A percentile compares a stretch with the other conserved stretches of the same genome.
Evolutionary conservation across 2,113 vertebrate species (phyloP).

Genomic region (Elachura formosa): DNA sequence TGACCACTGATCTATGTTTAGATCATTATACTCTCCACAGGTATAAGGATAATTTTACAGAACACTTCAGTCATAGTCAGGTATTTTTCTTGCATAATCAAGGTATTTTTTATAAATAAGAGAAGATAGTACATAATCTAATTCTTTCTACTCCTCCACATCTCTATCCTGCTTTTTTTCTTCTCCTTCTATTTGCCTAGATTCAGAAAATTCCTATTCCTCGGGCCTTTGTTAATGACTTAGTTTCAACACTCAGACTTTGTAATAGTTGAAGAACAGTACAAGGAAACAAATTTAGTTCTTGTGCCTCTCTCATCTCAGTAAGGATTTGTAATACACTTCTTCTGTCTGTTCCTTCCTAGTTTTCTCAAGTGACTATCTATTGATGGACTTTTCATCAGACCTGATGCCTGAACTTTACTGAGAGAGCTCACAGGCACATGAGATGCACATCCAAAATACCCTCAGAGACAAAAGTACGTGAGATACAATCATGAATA

Average conservation of each 20-base stretch:
- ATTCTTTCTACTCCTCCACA: neutral
- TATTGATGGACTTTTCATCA: neutral
- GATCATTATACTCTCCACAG: neutral
- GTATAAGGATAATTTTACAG: neutral
- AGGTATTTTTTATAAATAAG: neutral
- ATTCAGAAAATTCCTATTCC: neutral
- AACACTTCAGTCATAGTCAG: neutral
- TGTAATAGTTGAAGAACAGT: neutral
- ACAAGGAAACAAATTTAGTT: neutral
- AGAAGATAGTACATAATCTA: neutral
- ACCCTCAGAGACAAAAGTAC: neutral
- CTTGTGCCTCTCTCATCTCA: neutral
- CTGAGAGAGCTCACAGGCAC: neutral
- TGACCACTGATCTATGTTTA: neutral
- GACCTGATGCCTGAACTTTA: neutral
- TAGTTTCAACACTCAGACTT: neutral
- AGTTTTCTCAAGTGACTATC: neutral
- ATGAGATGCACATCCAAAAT: neutral
- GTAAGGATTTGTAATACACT: neutral
- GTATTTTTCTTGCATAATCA: neutral
- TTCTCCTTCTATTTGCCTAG: neutral
- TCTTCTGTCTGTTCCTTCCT: neutral
- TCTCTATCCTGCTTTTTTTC: neutral
- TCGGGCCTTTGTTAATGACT: neutral
- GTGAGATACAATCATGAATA: neutral